Evolutionary conservation across 2,888 invertebrate genomes (phyloP).

Genomic region (Cylindroiulus punctatus): DNA sequence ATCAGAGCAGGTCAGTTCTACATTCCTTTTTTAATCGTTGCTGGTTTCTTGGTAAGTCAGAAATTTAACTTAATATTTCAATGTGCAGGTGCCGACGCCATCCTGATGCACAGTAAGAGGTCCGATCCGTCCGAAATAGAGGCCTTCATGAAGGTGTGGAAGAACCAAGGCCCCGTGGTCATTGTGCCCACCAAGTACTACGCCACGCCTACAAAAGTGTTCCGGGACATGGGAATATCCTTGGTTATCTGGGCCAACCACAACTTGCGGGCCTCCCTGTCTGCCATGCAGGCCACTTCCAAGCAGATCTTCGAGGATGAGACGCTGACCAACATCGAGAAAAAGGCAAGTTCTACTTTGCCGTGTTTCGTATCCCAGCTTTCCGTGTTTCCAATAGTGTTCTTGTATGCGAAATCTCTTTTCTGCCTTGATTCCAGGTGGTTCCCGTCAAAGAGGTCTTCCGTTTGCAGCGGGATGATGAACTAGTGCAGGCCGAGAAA

Average conservation of each 20-base stretch:
- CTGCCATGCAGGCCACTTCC: constrained; percentile 66
- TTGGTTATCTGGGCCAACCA: constrained; percentile 68
- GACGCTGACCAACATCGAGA: constrained; percentile 64
- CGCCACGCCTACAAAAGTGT: constrained; percentile 65
- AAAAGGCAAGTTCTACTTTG: constrained; percentile 62
- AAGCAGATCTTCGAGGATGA: constrained; percentile 64
- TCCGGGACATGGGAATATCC: constrained; percentile 66
- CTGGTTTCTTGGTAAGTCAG: too few relatives aligned
- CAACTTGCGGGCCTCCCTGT: constrained; percentile 66
- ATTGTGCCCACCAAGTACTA: constrained; percentile 68
- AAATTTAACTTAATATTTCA: too few relatives aligned
- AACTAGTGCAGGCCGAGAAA: constrained; percentile 66
- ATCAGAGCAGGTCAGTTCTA: constrained; percentile 60
- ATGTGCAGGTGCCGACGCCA: constrained; percentile 66
- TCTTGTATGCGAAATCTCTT: constrained; percentile 29
- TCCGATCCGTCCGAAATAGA: constrained; percentile 67
- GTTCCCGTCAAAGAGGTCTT: constrained; percentile 67
- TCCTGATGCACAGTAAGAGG: constrained; percentile 68
- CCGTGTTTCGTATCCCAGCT: neutral
- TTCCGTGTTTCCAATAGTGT: neutral
- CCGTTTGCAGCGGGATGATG: constrained; percentile 66
- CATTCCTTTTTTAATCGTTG: too few relatives aligned
- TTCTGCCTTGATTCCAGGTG: constrained; percentile 62
- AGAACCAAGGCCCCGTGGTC: constrained; percentile 67
- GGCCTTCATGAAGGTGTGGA: constrained; percentile 67